A percentile compares a stretch with the other conserved stretches of the same genome.
These are phyloP conservation scores for Macroramphosus scolopax DNA, from an alignment of 2,797 vertebrate genomes.

Conservation along the genomic window DNA sequence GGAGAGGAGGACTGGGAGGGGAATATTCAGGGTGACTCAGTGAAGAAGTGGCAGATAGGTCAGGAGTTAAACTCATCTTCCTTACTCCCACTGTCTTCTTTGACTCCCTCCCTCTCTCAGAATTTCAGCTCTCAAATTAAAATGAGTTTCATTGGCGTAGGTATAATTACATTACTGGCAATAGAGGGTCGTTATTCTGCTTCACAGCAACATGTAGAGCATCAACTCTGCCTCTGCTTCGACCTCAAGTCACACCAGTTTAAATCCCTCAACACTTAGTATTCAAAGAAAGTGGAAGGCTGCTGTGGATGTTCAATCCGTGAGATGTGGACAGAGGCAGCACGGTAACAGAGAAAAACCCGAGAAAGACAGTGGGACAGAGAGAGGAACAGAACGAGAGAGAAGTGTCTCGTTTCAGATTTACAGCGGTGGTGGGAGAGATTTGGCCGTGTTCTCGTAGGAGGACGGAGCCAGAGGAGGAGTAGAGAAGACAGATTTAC, in stretches of 20 bases:
- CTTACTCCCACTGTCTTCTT: conserved; percentile 42
- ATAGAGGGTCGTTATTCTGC: too few relatives aligned
- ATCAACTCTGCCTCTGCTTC: too few relatives aligned
- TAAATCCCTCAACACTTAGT: too few relatives aligned
- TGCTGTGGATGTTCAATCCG: too few relatives aligned
- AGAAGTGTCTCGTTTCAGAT: conserved; percentile 71
- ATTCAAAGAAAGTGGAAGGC: too few relatives aligned
- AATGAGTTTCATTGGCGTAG: too few relatives aligned
- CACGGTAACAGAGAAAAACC: too few relatives aligned
- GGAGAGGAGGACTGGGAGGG: conserved; percentile 20
- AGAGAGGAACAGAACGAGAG: conserved; percentile 22
- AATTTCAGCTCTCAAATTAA: too few relatives aligned
- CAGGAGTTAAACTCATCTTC: conserved; percentile 72
- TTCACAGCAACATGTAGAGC: too few relatives aligned
- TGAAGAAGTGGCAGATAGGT: conserved; percentile 52
- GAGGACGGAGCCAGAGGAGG: conserved; percentile 58
- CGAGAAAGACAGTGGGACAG: conserved; percentile 1
- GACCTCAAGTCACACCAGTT: too few relatives aligned
- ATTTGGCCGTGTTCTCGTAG: conserved; percentile 57
- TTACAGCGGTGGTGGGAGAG: conserved; percentile 66
- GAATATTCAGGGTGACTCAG: conserved; percentile 42
- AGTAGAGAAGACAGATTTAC: conserved; percentile 71
- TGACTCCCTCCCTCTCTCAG: conserved; percentile 28
- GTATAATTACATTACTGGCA: too few relatives aligned
- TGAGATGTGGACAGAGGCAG: too few relatives aligned